Conservation (phyloP, 2,113 vertebrate species). For the Hyperoodon ampullatus region DNA sequence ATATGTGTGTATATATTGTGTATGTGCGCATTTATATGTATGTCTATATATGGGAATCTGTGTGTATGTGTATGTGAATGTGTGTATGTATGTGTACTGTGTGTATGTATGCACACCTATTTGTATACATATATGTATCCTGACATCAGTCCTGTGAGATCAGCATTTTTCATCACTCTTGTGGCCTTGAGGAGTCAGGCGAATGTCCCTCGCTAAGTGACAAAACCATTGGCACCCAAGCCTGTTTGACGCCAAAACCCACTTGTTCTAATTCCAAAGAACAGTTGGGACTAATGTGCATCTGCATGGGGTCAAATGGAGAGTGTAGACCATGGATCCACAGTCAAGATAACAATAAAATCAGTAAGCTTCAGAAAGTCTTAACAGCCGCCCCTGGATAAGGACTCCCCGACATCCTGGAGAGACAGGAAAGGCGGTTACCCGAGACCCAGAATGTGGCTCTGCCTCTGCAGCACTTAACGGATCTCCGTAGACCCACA, state of each 20-base stretch:
- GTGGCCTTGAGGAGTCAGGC: background rate
- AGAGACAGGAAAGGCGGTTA: too few species aligned
- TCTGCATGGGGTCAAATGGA: background rate
- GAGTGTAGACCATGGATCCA: background rate
- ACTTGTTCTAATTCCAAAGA: background rate
- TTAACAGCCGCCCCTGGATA: too few species aligned
- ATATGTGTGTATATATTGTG: background rate
- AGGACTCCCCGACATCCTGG: fast-evolving
- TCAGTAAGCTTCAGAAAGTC: background rate
- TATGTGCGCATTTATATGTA: background rate
- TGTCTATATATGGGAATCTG: too few species aligned
- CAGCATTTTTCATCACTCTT: too few species aligned
- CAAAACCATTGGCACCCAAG: too few species aligned
- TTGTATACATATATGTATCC: background rate
- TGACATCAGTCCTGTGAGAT: background rate
- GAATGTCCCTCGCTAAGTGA: background rate
- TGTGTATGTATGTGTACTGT: background rate
- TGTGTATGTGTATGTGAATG: background rate
- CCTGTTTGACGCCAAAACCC: background rate
- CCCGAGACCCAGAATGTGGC: too few species aligned
- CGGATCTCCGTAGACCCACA: fast-evolving
- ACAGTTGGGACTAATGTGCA: fast-evolving
- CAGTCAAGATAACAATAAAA: background rate
- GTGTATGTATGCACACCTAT: background rate
- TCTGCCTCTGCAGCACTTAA: fast-evolving